These are phyloP conservation scores for Chlamydotis undulata DNA, from an alignment of 2,113 vertebrate species.

Conservation along the genomic window DNA sequence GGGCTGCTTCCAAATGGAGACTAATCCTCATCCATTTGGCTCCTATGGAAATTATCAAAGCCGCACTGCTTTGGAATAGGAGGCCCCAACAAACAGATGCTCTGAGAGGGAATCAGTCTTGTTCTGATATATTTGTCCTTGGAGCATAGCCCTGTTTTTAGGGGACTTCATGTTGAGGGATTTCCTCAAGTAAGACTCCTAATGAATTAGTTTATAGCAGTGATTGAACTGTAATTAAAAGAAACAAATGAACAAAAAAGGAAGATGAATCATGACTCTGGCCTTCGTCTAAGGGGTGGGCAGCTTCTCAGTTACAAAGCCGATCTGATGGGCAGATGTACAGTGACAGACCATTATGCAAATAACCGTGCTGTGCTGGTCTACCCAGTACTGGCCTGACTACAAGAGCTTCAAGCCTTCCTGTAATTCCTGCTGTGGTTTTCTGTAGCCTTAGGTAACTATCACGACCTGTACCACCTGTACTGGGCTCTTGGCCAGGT, in stretches of 20 bases:
- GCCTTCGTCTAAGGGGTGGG: background rate
- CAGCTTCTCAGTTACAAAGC: background rate
- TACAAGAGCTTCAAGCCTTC: background rate
- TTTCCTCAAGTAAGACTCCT: background rate
- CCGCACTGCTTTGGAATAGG: background rate
- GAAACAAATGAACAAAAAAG: background rate
- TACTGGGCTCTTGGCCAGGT: background rate
- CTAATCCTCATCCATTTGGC: background rate
- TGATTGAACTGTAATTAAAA: background rate
- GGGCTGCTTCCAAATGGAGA: background rate
- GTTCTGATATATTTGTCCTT: background rate
- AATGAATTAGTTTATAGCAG: background rate
- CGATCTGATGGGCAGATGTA: background rate
- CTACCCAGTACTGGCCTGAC: background rate
- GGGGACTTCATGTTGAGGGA: background rate
- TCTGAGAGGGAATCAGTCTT: background rate
- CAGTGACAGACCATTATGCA: background rate
- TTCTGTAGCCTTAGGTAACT: background rate
- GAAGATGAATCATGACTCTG: background rate
- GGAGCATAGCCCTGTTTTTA: background rate
- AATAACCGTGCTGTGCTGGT: accelerated
- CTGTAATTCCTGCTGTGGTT: background rate
- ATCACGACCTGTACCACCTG: background rate
- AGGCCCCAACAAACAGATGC: background rate
- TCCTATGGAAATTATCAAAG: background rate